Evolutionary conservation across 2,113 vertebrate genomes (phyloP).

Genomic region (Dasyornis broadbenti): DNA sequence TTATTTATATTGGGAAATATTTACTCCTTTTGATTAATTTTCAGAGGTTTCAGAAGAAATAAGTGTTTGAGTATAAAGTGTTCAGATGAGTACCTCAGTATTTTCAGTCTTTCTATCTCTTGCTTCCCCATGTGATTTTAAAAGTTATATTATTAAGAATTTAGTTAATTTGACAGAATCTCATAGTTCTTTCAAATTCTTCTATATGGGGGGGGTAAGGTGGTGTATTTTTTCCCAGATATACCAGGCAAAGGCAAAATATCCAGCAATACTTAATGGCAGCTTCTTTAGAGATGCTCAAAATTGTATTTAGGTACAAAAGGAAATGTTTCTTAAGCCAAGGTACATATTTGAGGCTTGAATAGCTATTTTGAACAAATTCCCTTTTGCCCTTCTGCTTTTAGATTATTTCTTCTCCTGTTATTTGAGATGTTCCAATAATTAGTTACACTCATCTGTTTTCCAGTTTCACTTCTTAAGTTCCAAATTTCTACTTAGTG

Average conservation of each 20-base stretch:
- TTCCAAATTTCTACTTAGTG: neutral
- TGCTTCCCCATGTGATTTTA: neutral
- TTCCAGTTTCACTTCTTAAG: neutral
- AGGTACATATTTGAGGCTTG: neutral
- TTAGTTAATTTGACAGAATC: neutral
- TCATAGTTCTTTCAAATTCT: neutral
- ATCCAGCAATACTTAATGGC: neutral
- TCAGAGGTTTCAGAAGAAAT: neutral
- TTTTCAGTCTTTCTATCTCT: neutral
- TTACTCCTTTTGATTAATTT: neutral
- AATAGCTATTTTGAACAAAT: neutral
- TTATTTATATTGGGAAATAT: neutral
- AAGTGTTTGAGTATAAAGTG: neutral
- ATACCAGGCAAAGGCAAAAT: neutral
- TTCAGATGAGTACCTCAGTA: neutral
- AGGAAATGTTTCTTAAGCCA: neutral
- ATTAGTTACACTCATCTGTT: neutral
- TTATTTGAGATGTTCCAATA: neutral
- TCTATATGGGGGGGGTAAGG: rapidly evolving
- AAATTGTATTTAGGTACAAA: neutral
- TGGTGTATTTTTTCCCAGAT: neutral
- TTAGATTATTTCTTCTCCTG: neutral
- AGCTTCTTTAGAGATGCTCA: neutral
- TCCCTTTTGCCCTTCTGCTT: neutral
- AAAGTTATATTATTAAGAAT: neutral